Percentiles rank a stretch among this genome's conserved stretches.
These are phyloP conservation scores for Anarrhichthys ocellatus DNA, from an alignment of 2,113 vertebrate species.

Conservation along the genomic window DNA sequence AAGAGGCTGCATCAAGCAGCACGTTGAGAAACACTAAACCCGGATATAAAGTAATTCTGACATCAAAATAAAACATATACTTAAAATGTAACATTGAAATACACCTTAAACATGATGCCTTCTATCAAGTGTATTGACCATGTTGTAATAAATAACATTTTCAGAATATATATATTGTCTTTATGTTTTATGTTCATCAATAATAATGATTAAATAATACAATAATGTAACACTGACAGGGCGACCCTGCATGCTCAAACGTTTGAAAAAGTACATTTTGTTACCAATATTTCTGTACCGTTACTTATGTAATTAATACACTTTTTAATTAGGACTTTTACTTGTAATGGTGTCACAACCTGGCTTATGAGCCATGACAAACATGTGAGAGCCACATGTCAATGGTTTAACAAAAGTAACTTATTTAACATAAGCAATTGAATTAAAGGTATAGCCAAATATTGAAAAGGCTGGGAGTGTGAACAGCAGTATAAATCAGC, in stretches of 20 bases:
- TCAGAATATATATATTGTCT: not conserved
- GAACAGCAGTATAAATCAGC: not conserved
- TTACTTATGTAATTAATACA: not conserved
- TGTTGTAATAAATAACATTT: not conserved
- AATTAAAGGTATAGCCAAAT: not conserved
- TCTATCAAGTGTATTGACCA: not conserved
- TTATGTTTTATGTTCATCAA: not conserved
- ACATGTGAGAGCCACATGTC: not conserved
- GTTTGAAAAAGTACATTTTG: not conserved
- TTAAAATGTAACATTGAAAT: not conserved
- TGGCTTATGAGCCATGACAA: not conserved
- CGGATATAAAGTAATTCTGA: constrained; percentile 6
- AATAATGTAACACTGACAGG: not conserved
- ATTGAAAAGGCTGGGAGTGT: not conserved
- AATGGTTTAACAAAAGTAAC: not conserved
- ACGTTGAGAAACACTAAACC: not conserved
- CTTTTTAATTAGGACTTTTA: not conserved
- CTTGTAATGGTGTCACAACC: not conserved
- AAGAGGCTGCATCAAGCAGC: constrained; percentile 20
- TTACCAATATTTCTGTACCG: not conserved
- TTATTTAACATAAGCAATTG: not conserved
- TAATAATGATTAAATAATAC: not conserved
- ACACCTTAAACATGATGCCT: not conserved
- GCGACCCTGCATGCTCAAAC: not conserved
- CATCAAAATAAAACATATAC: constrained; percentile 66